Base-by-base conservation (phyloP, 2,888 invertebrate species). In the Agriopis aurantiaria region DNA sequence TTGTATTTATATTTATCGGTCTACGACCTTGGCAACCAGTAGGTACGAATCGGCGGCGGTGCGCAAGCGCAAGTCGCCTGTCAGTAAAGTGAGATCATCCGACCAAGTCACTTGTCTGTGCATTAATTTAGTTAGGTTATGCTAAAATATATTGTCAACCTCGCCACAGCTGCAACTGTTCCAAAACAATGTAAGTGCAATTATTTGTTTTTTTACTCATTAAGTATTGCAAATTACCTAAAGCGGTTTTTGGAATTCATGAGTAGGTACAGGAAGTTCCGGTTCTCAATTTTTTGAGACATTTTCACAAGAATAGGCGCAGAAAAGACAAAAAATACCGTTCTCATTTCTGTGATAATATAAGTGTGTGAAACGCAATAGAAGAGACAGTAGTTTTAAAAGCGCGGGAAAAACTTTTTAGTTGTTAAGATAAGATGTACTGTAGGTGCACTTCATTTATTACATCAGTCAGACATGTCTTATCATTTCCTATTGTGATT, bases 111-210 rank as follows among this genome's bases (percentile, higher is more conserved):
- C 77, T 71, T 46, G 75, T 59, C 23, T 46, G 52, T 72, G 48
- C 2, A 23, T 12, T 7, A 10, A 23, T 11, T 4, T 52, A 52
- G 11, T 6, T 60, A 45, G 80, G 84, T 81, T 77, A 91, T 91
- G 90, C 77, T 90, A 78, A 89, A 86, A 79, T 84, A 82, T 57
- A 67, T 90, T 63, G 76, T 78, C 69, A 79, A 78, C 46, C 74
- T 88, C 69, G 76, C 80, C 53, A 78, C 80, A 56, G 78, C 78
- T 57, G 70, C 82, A 51, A 66, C 66, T 52, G 33, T 80, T 48
- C 69, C 72, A n/a, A 85, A 74, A 76, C 82, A 83, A 72, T 76
- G 90, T 90, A 80, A 90, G 90, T 91, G 75, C n/a, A 33, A 17
- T 52, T 51, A 11, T 58, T 46, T 10, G 33, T 46, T n/a, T 12